phyloP scores from a whole-genome alignment of 2,113 vertebrate species.

The Lagopus leucura region DNA sequence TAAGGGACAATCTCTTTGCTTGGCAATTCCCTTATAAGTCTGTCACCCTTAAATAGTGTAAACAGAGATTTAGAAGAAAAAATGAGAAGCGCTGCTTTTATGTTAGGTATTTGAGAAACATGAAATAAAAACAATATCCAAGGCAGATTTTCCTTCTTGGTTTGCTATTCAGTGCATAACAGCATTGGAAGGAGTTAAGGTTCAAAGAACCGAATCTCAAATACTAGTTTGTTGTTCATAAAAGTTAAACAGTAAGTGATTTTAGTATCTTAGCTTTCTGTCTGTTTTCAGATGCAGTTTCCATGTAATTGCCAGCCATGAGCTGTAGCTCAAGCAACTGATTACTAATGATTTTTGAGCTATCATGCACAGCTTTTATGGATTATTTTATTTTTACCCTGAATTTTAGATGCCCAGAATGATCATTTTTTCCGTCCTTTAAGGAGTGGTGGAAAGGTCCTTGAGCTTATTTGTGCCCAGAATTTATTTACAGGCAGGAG shows the following conservation, averaged over 20 bases:
- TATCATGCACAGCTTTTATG: background rate
- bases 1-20: background rate
- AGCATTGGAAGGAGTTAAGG: background rate
- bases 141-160: background rate
- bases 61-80: background rate
- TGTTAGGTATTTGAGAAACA: background rate
- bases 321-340: background rate
- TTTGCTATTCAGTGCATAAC: background rate
- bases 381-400: background rate
- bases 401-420: background rate
- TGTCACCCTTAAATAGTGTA: background rate
- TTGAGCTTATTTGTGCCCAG: background rate
- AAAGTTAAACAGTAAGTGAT: background rate
- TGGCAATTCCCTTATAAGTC: background rate
- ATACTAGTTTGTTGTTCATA: background rate
- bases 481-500: background rate
- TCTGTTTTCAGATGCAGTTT: background rate
- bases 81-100: background rate
- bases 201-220: slow-evolving; percentile 2
- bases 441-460: background rate
- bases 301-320: background rate
- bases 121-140: background rate
- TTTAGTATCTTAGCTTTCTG: background rate
- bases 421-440: background rate
- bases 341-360: background rate